A percentile compares a stretch with the other conserved stretches of the same genome.
phyloP scores from a whole-genome alignment of 2,797 vertebrate species.

The Hoplostethus mediterraneus region DNA sequence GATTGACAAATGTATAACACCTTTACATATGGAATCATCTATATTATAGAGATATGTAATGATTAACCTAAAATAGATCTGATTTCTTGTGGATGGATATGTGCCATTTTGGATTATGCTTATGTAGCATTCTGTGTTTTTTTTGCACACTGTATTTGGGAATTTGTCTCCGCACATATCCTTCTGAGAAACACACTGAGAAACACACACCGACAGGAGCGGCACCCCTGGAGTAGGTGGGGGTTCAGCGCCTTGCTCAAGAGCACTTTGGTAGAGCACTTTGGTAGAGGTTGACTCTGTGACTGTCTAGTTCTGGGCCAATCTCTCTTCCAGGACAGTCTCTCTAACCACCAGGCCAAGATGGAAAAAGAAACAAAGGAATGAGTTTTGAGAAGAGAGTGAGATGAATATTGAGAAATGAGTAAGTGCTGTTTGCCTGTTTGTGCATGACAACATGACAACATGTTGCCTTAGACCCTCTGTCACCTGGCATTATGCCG shows the following conservation, averaged over 20 bases:
- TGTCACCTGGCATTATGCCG: constrained; percentile 55
- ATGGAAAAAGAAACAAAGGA: background rate
- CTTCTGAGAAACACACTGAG: background rate
- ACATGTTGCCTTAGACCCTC: constrained; percentile 34
- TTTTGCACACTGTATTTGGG: constrained; percentile 15
- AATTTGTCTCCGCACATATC: background rate
- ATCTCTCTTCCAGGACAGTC: background rate
- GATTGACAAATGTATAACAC: constrained; percentile 42
- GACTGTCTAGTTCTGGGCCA: background rate
- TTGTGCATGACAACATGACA: background rate
- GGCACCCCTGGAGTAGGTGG: no score
- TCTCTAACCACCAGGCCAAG: background rate
- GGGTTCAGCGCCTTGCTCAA: background rate
- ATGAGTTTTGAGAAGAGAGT: background rate
- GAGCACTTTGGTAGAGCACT: background rate
- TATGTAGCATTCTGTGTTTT: background rate
- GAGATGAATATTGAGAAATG: background rate
- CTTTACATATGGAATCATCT: constrained; percentile 44
- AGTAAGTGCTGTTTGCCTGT: background rate
- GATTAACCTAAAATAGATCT: no score
- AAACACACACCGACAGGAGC: background rate
- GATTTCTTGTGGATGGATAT: background rate
- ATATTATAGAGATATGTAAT: background rate
- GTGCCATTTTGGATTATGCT: background rate
- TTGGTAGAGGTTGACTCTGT: background rate